Base-by-base conservation (phyloP, 2,113 vertebrate genomes). In the Channa maculata region DNA sequence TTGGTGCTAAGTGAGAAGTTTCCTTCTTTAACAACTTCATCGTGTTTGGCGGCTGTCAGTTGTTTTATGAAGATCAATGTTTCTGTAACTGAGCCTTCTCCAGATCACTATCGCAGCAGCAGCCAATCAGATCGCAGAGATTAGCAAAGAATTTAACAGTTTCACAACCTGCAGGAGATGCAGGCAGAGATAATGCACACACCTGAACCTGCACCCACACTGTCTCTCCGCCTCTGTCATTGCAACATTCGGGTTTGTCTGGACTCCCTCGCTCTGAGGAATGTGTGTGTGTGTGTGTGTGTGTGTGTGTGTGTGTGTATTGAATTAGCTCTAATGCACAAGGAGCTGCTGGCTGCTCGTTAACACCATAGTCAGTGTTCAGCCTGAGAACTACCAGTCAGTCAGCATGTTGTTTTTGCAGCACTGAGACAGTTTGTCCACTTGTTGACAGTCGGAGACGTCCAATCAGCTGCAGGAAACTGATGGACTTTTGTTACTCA, bases 281-380 rank as follows among this genome's bases (percentile, higher is more conserved):
- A 39, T 64, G 46, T 34, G 51, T 41, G 52, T 58, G 68, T 37
- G 51, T 66, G 63, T 59, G 67, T 58, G 64, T 37, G 61, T 39
- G 49, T 63, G 57, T 41, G 11, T 55, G 41, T 54, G 53, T 57
- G 69, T 52, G 48, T 50, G 9, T 11, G 15, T 39, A 39, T 71
- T 76, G 57, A 74, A 71, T 83, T 79, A 85, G 34, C 41, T 39
- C 49, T 70, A 83, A 77, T 73, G 14, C 55, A 46, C 1, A 24
- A 37, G 44, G 45, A 62, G 72, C 65, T 70, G 78, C 63, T 63
- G 77, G 15, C 60, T 50, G 5, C 44, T 59, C 37, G 36, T 33
- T 13, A 53, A 84, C 72, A 61, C 41, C 38, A 45, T 54, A 33
- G 1, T 52, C 73, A 54, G 24, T 6, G 52, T 75, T 78, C 70